phyloP scores from a whole-genome alignment of 2,113 vertebrate genomes.

The Upupa epops region DNA sequence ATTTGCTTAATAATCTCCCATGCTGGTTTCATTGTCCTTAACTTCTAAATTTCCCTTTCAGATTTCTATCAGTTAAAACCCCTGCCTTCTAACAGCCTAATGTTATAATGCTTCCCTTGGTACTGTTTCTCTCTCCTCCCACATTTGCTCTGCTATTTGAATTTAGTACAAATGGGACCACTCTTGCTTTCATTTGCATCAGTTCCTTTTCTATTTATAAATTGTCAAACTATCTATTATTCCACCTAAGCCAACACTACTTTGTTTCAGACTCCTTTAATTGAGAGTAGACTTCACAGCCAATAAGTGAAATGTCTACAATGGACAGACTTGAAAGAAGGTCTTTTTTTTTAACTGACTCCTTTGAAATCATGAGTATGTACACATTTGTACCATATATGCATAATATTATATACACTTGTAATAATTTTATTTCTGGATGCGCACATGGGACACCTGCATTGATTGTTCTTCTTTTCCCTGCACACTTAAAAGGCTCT shows the following conservation, averaged over 20 bases:
- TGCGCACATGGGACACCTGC: background rate
- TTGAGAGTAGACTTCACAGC: background rate
- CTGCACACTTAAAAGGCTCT: background rate
- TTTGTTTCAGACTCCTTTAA: conserved; percentile 23
- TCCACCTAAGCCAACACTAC: background rate
- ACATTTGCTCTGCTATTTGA: conserved; percentile 11
- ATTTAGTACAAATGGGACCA: background rate
- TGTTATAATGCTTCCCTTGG: background rate
- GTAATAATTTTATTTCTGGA: background rate
- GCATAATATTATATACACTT: background rate
- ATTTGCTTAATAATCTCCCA: background rate
- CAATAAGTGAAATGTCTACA: background rate
- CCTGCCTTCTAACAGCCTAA: background rate
- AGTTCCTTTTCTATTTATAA: conserved; percentile 19
- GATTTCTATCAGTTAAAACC: background rate
- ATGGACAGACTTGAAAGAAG: background rate
- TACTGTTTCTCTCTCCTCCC: conserved; percentile 3
- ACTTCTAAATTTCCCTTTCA: background rate
- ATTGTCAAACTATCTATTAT: background rate
- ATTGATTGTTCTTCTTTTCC: background rate
- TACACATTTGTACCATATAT: background rate
- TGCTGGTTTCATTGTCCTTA: background rate
- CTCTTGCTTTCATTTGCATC: conserved; percentile 11
- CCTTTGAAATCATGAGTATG: background rate
- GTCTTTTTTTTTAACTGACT: background rate